Base-by-base conservation (phyloP, 2,888 invertebrate genomes). In the Netelia virgata region DNA sequence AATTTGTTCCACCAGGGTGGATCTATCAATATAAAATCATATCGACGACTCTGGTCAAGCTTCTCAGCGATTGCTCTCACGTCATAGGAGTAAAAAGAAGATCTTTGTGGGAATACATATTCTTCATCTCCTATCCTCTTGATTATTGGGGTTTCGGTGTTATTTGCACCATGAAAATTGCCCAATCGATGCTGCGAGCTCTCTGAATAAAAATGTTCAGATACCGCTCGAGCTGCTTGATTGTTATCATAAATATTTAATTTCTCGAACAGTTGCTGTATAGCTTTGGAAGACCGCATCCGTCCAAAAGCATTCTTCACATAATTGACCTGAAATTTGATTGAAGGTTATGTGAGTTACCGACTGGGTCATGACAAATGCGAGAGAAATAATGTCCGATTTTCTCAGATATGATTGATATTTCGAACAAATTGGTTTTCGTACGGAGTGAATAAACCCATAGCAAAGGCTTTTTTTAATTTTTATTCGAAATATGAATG, bases 1-100 rank as follows among this genome's bases (percentile, higher is more conserved):
- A 97, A 98, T 94, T 98, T 98, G 92, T 99, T 99, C 95, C 97
- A 96, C 99, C 99, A 99, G 0, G 99, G 99, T 47, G 99, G 99
- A 94, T 99, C 99, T 87, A 98, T 94, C 18, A 99, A 94, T 72
- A 99, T 95, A 74, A 98, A 94, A 93, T 98, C 97, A 94, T 95
- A 99, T 10, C 0, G 63, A 83, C 94, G 94, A 78, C 92, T 92
- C 8, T 94, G 93, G 36, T 93, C 88, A 64, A 95, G 94, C 87
- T 95, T 94, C 68, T 95, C 92, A n/a, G 93, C 92, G 0, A 97
- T 94, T 86, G 96, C 94, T 18, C 94, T 94, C 87, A 97, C 95
- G 88, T 96, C 95, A 91, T 96, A 96, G 88, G 96, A 96, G 91
- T 94, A 96, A 93, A 96, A 97, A 93, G 93, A 94, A 86, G 95